Percentiles rank a stretch among this genome's conserved stretches.
Conservation (phyloP, 2,113 vertebrate species). For the Crotophaga sulcirostris region DNA sequence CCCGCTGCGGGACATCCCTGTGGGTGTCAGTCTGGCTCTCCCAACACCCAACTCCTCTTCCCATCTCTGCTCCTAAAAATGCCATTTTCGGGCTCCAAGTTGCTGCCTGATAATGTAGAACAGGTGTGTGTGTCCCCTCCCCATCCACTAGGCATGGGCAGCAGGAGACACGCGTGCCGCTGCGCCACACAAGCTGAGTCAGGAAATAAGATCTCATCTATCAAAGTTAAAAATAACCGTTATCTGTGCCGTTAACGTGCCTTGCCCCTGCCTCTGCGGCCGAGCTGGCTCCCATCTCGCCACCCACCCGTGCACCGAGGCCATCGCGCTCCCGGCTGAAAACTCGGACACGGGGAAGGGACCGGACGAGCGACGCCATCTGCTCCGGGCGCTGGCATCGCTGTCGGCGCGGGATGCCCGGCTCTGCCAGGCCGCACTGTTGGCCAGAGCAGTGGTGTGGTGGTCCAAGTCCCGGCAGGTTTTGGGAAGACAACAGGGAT, state of each 20-base stretch:
- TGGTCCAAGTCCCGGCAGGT: conserved; percentile 18
- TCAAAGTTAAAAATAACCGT: conserved; percentile 18
- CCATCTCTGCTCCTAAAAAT: neutral
- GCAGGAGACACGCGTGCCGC: neutral
- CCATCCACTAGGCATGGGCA: fast-evolving
- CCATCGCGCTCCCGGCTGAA: neutral
- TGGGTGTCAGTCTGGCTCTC: neutral
- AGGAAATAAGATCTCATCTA: conserved; percentile 46
- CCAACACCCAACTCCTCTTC: fast-evolving
- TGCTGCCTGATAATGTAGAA: neutral
- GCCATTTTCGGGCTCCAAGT: neutral
- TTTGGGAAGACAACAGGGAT: neutral
- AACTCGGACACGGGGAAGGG: fast-evolving
- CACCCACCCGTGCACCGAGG: fast-evolving
- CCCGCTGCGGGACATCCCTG: fast-evolving
- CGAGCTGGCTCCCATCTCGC: neutral
- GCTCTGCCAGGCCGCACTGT: neutral
- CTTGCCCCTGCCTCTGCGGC: neutral
- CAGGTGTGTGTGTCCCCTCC: fast-evolving
- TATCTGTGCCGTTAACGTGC: neutral
- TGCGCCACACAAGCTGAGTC: neutral
- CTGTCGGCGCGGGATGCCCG: neutral
- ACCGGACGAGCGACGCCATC: neutral
- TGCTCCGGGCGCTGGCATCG: neutral
- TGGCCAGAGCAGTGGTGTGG: fast-evolving